Conservation (phyloP, 2,797 vertebrate species). For the Pantherophis alleghaniensis region DNA sequence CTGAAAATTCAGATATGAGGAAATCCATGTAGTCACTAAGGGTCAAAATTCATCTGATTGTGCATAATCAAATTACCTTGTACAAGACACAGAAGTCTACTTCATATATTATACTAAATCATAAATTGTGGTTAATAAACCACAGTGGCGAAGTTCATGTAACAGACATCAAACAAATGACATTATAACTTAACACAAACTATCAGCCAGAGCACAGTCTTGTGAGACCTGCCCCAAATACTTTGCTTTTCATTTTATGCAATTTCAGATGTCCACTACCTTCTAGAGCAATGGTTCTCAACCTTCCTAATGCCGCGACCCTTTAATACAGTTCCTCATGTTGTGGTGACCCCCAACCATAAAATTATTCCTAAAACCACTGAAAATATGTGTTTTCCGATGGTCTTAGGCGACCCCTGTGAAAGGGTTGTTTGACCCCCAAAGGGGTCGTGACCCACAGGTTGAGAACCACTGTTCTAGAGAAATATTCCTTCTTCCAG, state of each 20-base stretch:
- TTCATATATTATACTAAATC: background rate
- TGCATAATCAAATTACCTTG: background rate
- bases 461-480: background rate
- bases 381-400: too few species aligned
- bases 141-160: background rate
- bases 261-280: background rate
- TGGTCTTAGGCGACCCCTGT: too few species aligned
- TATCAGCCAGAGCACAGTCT: background rate
- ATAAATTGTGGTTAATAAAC: background rate
- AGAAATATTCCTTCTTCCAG: background rate
- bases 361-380: too few species aligned
- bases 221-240: background rate
- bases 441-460: too few species aligned
- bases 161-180: background rate
- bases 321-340: too few species aligned
- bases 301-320: too few species aligned
- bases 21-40: background rate
- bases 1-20: background rate
- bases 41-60: background rate
- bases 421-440: too few species aligned
- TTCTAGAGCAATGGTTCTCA: background rate
- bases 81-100: background rate
- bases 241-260: background rate
- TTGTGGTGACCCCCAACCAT: too few species aligned
- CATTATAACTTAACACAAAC: background rate